These are phyloP conservation scores for Drosophila siamana DNA, from an alignment of 2,888 invertebrate species.

Conservation along the genomic window DNA sequence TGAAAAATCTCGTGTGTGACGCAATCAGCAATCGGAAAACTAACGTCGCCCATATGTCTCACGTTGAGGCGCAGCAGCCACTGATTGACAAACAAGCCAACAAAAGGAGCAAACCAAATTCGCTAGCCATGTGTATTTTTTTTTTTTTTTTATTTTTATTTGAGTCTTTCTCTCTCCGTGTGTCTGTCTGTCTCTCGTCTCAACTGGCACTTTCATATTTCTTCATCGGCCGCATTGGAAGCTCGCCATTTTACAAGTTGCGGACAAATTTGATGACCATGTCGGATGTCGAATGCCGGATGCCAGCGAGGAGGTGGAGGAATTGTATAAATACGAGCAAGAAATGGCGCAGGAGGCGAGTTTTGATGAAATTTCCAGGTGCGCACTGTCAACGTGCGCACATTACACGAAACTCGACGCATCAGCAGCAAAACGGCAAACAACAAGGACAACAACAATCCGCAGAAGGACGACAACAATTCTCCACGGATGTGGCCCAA, in stretches of 20 bases:
- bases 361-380: constrained; percentile 61
- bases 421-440: neutral
- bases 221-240: constrained; percentile 33
- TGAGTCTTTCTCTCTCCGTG: too few species aligned
- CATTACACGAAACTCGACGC: constrained; percentile 26
- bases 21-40: constrained; percentile 55
- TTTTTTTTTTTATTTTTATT: too few species aligned
- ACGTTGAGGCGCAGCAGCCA: neutral
- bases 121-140: constrained; percentile 1
- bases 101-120: too few species aligned
- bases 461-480: constrained; percentile 27
- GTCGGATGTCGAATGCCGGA: constrained; percentile 37
- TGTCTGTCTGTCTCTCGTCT: too few species aligned
- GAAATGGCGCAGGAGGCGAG: constrained; percentile 44
- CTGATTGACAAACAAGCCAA: neutral
- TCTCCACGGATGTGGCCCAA: constrained; percentile 56
- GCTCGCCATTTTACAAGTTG: constrained; percentile 64
- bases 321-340: constrained; percentile 8
- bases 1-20: constrained; percentile 57
- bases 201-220: constrained; percentile 43
- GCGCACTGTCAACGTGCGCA: constrained; percentile 42
- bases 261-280: constrained; percentile 71
- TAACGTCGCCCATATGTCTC: constrained; percentile 4
- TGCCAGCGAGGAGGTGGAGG: too few species aligned
- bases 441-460: neutral